Evolutionary conservation across 2,888 invertebrate genomes (phyloP).

Genomic region (Nasonovia ribisnigri): DNA sequence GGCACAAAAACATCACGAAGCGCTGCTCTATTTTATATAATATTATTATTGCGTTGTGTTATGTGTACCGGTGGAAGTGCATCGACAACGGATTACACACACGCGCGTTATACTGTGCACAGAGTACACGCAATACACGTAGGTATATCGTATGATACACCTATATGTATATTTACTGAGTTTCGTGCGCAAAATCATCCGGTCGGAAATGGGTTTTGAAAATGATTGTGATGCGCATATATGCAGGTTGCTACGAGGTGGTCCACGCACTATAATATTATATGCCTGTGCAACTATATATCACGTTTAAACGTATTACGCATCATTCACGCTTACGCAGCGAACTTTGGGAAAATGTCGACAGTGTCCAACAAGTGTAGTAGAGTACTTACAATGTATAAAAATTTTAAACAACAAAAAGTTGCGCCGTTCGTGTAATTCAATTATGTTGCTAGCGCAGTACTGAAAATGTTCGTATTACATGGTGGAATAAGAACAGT

Average conservation of each 20-base stretch:
- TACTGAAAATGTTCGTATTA: not conserved
- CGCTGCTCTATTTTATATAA: not conserved
- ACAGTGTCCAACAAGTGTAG: not conserved
- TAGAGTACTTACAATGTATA: not conserved
- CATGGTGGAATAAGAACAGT: not conserved
- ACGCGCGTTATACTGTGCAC: not conserved
- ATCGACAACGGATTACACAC: not conserved
- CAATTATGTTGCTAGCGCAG: not conserved
- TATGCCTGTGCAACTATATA: not conserved
- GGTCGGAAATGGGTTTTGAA: constrained; percentile 14
- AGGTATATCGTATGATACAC: not conserved
- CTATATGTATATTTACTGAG: not conserved
- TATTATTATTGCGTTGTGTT: not conserved
- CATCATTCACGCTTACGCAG: not conserved
- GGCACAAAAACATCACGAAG: not conserved
- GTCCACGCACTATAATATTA: no score
- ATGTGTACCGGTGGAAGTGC: not conserved
- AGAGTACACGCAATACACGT: not conserved
- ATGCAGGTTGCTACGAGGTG: not conserved
- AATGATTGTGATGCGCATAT: not conserved
- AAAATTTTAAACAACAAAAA: not conserved
- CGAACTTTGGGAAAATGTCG: not conserved
- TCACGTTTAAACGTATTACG: not conserved
- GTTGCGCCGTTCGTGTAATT: not conserved
- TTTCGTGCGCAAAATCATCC: not conserved